Evolutionary conservation across 2,888 invertebrate genomes (phyloP).

Genomic region (Diplolepis rosae): DNA sequence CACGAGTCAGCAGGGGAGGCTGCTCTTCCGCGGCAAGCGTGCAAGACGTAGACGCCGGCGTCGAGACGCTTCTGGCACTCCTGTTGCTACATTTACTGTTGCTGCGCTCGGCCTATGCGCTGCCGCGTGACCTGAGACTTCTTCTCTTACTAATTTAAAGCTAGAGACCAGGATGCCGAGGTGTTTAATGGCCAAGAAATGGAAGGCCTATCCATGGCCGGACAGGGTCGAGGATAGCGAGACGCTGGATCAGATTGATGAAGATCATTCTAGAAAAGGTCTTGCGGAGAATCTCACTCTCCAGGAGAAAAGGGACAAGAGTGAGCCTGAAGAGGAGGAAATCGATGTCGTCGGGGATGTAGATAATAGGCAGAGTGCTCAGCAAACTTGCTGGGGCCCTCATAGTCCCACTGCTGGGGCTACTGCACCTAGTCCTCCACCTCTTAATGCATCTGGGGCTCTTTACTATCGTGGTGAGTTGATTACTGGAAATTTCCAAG

Average conservation of each 20-base stretch:
- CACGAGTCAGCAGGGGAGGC: constrained; percentile 54
- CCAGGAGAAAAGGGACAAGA: constrained; percentile 74
- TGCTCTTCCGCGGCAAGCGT: constrained; percentile 58
- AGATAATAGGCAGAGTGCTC: constrained; percentile 67
- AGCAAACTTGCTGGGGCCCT: constrained; percentile 82
- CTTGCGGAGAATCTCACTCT: constrained; percentile 61
- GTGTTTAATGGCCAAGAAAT: constrained; percentile 96
- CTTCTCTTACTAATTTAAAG: background rate
- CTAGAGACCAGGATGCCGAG: constrained; percentile 85
- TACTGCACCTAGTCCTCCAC: constrained; percentile 76
- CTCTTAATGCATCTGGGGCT: constrained; percentile 71
- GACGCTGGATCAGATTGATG: constrained; percentile 47
- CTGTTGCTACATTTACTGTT: constrained; percentile 27
- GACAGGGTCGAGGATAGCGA: constrained; percentile 76
- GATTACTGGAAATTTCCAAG: background rate
- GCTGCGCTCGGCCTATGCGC: constrained; percentile 20
- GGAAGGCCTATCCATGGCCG: constrained; percentile 90
- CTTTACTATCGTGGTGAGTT: constrained; percentile 70
- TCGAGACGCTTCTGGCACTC: constrained; percentile 45
- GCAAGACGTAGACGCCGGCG: constrained; percentile 62
- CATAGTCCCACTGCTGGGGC: constrained; percentile 85
- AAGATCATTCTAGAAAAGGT: constrained; percentile 63
- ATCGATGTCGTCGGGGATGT: constrained; percentile 89
- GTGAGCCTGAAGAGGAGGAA: constrained; percentile 79
- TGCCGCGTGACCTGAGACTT: constrained; percentile 29